Base-by-base conservation (phyloP, 2,113 vertebrate species). In the Copsychus sechellarum region DNA sequence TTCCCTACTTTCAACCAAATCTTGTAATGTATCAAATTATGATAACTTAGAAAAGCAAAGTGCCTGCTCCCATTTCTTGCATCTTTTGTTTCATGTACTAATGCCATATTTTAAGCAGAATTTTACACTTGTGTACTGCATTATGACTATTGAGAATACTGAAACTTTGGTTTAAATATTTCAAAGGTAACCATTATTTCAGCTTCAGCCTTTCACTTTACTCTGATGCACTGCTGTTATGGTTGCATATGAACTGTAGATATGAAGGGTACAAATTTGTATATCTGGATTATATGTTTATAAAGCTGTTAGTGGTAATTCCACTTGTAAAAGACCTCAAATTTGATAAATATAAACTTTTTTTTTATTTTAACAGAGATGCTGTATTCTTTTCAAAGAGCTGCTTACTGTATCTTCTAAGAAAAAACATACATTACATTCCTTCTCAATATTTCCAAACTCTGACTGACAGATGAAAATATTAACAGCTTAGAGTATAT, bases 1-100 rank as follows among this genome's bases (percentile, higher is more conserved):
- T 42, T 24, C 8, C n/a, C 20, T 1, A 0, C 51, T 84, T 77
- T 48, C 36, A 61, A 13, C 17, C 0, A 0, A 53, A 81, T 51
- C 11, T 47, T 77, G 11, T 6, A 38, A 5, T 12, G 34, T 47
- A 43, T 34, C 16, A 33, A 69, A 62, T 43, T 2, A 80, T 4
- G 14, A 72, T 23, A 26, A 31, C 64, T 56, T 88, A 69, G 53
- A 28, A 80, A 79, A 82, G 15, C 14, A 14, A 6, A 36, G 8
- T 15, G 23, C 11, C 36, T 33, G 10, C 43, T 88, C 57, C 38
- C 28, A 62, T 51, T 42, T 78, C 31, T 48, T 74, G 1, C 11
- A 9, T 28, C 23, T 42, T 85, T 71, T 42, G 28, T 45, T 86
- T 85, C 34, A 61, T 48, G n/a, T 36, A 18, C 23, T 33, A 36